These are phyloP conservation scores for Lithobius niger DNA, from an alignment of 1,140 invertebrate genomes.

Conservation along the genomic window DNA sequence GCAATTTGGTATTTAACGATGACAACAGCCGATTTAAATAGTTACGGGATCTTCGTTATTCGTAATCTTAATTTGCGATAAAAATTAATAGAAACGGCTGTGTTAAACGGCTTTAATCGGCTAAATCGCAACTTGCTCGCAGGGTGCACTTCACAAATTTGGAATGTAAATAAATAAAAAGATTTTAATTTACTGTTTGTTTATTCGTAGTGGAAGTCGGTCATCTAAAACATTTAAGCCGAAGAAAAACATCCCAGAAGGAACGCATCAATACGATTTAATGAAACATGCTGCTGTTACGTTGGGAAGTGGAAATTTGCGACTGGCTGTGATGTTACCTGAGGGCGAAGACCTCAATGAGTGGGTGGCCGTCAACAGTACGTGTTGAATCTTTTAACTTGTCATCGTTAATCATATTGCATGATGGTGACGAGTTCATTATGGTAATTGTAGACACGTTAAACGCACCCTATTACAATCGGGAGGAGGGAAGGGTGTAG, in stretches of 20 bases:
- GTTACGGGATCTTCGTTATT: too few species aligned
- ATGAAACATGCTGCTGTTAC: constrained; percentile 99
- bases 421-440: too few species aligned
- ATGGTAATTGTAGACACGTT: too few species aligned
- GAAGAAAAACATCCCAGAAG: constrained; percentile 98
- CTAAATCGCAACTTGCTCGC: too few species aligned
- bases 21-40: too few species aligned
- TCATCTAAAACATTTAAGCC: constrained; percentile 96
- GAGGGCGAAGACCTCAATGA: constrained; percentile 99
- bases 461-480: constrained; percentile 4
- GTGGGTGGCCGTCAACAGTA: constrained; percentile 99
- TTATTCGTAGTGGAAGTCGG: constrained; percentile 48
- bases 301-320: constrained; percentile 89
- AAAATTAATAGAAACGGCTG: too few species aligned
- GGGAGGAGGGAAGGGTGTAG: too few species aligned
- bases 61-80: too few species aligned
- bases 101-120: too few species aligned
- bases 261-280: constrained; percentile 96
- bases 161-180: constrained; percentile 7
- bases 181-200: constrained; percentile 9
- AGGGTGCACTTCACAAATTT: too few species aligned
- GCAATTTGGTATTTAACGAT: too few species aligned
- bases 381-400: constrained; percentile 36
- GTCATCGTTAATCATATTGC: neutral
- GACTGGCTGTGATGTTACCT: constrained; percentile 89